Evolutionary conservation across 2,888 invertebrate species (phyloP).

Genomic region (Amorpha juglandis): DNA sequence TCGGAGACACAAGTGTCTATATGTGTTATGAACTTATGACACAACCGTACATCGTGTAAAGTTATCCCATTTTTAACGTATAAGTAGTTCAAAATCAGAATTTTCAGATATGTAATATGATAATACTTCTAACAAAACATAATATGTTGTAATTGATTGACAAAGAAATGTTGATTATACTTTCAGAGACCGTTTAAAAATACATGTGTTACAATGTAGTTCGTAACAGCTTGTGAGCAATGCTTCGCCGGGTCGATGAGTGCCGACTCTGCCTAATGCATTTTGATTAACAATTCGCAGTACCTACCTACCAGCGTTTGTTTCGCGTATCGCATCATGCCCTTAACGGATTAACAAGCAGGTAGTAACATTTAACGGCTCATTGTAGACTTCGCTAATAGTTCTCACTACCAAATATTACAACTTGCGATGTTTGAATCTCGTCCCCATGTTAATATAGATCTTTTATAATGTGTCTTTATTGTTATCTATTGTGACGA

Average conservation of each 20-base stretch:
- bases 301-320: slow-evolving; percentile 47
- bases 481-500: slow-evolving; percentile 3
- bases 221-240: slow-evolving; percentile 25
- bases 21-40: neutral
- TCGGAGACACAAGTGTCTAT: neutral
- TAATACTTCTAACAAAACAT: neutral
- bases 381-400: slow-evolving; percentile 74
- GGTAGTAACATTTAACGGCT: slow-evolving; percentile 77
- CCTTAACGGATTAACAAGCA: slow-evolving; percentile 67
- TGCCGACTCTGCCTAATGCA: slow-evolving; percentile 33
- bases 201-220: slow-evolving; percentile 23
- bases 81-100: neutral
- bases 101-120: neutral
- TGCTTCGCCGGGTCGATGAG: slow-evolving; percentile 25
- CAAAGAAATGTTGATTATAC: slow-evolving; percentile 26
- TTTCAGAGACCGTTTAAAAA: slow-evolving; percentile 20
- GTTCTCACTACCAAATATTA: slow-evolving; percentile 52
- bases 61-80: neutral
- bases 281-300: slow-evolving; percentile 57
- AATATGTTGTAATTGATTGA: slow-evolving; percentile 20
- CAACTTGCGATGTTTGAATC: slow-evolving; percentile 18
- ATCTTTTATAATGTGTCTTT: neutral
- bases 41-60: neutral
- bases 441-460: slow-evolving; percentile 23
- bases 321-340: slow-evolving; percentile 65